phyloP scores from a whole-genome alignment of 1,140 invertebrate species.

The Lepidotrigona ventralis region DNA sequence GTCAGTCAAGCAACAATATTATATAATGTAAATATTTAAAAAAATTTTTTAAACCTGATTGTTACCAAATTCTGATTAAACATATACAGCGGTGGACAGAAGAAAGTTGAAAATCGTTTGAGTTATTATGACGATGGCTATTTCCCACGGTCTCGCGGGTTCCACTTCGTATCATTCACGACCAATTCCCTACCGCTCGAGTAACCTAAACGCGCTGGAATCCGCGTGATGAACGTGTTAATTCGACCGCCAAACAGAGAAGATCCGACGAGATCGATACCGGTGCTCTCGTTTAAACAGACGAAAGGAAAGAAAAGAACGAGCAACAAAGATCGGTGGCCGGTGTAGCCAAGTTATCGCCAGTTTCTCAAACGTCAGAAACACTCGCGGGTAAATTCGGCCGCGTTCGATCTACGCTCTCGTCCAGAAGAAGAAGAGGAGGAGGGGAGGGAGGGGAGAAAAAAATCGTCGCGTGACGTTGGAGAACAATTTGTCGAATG shows the following conservation, averaged over 20 bases:
- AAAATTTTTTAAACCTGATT: too few species aligned
- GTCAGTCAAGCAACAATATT: too few species aligned
- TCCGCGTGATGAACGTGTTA: background rate
- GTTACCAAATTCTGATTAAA: too few species aligned
- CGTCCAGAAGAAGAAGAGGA: background rate
- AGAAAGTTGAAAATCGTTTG: too few species aligned
- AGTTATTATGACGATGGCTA: too few species aligned
- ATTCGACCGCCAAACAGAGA: background rate
- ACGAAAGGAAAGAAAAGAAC: background rate
- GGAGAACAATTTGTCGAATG: background rate
- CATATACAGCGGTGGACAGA: too few species aligned
- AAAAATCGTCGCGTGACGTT: background rate
- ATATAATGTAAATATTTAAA: too few species aligned
- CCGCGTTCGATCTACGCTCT: background rate
- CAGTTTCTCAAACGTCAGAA: background rate
- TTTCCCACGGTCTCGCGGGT: background rate
- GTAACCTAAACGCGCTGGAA: background rate
- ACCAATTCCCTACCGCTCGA: too few species aligned
- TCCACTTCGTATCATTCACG: too few species aligned
- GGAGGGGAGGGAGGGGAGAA: background rate
- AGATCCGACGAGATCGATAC: background rate
- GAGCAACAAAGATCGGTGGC: background rate
- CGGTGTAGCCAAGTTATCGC: background rate
- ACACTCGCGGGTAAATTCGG: background rate
- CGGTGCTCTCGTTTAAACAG: background rate